Evolutionary conservation across 1,140 invertebrate species (phyloP), one percentile per base, ranked within the genome.

Genomic region (Drosophila suzukii): DNA sequence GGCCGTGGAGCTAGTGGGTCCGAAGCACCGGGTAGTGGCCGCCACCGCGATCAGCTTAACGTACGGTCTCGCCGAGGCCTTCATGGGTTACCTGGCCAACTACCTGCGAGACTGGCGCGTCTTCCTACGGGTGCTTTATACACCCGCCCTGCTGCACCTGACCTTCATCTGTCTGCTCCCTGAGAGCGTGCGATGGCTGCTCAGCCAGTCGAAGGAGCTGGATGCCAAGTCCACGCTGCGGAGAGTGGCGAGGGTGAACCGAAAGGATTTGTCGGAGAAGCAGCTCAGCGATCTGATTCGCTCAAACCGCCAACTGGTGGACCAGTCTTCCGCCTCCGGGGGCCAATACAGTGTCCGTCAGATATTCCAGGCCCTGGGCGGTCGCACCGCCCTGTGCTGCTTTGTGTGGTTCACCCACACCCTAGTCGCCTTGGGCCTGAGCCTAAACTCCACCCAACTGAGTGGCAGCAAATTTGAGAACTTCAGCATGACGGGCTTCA

Each of bases 341-440:
- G 12, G 93, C 93, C 83, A 73, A 73, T 57, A 89, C 91, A 70
- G 89, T 93, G 34, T 75, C 94, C 44, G 93, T 88, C 81, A 93
- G 93, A 66, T 93, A 2, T 41, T 38, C 7, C 32, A 54, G 13
- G 65, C 65, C 4, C 55, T 95, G 59, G 71, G 95, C 81, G 81
- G 94, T 71, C 93, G 95, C 17, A 93, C 96, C 54, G 81, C 94
- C 1, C 93, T 94, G 17, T 95, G 95, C 75, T 94, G 93, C 57
- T 95, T 95, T 90, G 96, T 94, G 85, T 97, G 95, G 95, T 91
- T 95, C 3, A 94, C 94, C 2, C 94, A 94, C 71, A 93, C 95
- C 0, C 95, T 97, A 74, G 94, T 97, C 1, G 97, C 96, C 84
- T 96, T 97, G 90, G 97, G 96, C 0, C 84, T 97, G 6, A 96